Conservation (phyloP, 2,888 invertebrate species). For the Orchesella flavescens region DNA sequence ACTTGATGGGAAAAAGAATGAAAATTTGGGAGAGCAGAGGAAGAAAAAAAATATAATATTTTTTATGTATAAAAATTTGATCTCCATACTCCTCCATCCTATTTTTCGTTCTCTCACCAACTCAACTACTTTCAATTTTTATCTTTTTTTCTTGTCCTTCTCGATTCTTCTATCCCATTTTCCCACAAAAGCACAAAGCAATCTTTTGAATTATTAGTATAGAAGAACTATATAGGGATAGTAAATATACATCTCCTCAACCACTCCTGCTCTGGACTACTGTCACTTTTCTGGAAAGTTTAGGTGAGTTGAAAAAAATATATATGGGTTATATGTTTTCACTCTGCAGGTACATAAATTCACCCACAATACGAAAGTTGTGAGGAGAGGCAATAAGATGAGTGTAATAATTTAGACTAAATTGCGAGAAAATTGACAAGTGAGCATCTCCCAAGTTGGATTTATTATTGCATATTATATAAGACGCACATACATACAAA, state of each 20-base stretch:
- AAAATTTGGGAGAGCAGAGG: background rate
- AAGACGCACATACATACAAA: no score
- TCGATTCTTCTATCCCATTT: background rate
- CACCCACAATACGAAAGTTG: background rate
- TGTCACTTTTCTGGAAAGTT: background rate
- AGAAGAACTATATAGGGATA: no score
- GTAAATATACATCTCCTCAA: no score
- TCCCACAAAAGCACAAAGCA: background rate
- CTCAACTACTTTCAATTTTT: background rate
- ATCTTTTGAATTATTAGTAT: no score
- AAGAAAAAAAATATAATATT: background rate
- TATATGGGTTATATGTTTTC: no score
- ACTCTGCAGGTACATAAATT: no score
- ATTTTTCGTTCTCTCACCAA: background rate
- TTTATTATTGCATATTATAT: constrained; percentile 15
- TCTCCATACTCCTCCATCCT: no score
- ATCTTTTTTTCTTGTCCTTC: background rate
- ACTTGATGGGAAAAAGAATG: constrained; percentile 4
- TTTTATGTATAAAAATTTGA: constrained; percentile 6
- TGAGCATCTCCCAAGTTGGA: constrained; percentile 52
- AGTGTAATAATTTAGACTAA: constrained; percentile 46
- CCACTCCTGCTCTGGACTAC: no score
- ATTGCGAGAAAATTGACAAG: constrained; percentile 56
- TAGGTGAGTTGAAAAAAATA: background rate
- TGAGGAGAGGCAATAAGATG: constrained; percentile 42